A percentile compares a stretch with the other conserved stretches of the same genome.
Conservation (phyloP, 2,888 invertebrate species). For the Volucella bombylans region DNA sequence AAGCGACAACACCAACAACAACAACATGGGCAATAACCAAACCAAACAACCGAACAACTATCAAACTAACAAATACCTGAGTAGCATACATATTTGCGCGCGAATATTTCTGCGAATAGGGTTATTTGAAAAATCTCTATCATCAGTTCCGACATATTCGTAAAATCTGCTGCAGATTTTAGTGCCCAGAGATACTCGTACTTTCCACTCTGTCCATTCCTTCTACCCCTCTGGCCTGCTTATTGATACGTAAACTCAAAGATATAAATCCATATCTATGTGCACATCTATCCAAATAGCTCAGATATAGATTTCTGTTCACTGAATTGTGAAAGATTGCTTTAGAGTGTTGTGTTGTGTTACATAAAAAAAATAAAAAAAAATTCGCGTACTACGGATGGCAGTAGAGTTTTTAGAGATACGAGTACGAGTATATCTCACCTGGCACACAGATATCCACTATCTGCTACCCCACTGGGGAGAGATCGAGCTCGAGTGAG, state of each 20-base stretch:
- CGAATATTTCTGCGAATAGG: slow-evolving; percentile 4
- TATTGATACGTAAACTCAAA: slow-evolving; percentile 1
- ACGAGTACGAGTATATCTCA: not conserved
- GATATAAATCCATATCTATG: not conserved
- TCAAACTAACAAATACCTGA: slow-evolving; percentile 6
- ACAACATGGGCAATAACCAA: not conserved
- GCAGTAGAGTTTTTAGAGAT: slow-evolving; percentile 4
- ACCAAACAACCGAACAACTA: too few relatives aligned
- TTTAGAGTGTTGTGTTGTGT: slow-evolving; percentile 6
- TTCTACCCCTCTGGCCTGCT: not conserved
- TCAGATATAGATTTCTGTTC: slow-evolving; percentile 2
- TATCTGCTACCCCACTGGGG: not conserved
- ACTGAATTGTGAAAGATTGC: slow-evolving; percentile 14
- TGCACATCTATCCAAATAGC: not conserved
- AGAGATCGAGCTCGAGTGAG: too few relatives aligned
- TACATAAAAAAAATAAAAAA: not conserved
- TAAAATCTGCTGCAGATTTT: not conserved
- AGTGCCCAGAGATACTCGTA: not conserved
- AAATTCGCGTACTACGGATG: slow-evolving; percentile 5
- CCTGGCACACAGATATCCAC: not conserved
- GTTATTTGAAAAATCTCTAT: slow-evolving; percentile 9
- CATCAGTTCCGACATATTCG: slow-evolving; percentile 10
- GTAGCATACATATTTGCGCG: not conserved
- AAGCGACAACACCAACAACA: slow-evolving; percentile 2
- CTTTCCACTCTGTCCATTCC: not conserved